These are phyloP conservation scores for Molothrus ater DNA, from an alignment of 2,797 vertebrate species.

Conservation along the genomic window DNA sequence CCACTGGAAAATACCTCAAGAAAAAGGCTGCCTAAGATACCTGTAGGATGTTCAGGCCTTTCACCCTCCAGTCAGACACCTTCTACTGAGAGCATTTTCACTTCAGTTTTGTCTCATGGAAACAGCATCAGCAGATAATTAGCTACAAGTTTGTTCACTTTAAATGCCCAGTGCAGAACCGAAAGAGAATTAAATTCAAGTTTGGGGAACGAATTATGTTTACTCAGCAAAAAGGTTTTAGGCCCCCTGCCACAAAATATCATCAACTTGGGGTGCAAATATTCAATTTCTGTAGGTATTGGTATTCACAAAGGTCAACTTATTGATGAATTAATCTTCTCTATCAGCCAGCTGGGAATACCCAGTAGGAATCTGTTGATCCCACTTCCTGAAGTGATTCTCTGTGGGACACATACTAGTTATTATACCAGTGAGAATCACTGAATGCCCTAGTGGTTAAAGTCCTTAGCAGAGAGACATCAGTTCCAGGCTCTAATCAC, in stretches of 20 bases:
- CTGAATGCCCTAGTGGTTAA: neutral
- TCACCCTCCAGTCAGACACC: neutral
- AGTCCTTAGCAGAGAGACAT: neutral
- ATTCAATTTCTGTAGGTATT: neutral
- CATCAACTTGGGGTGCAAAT: neutral
- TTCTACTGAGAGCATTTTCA: neutral
- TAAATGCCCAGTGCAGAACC: neutral
- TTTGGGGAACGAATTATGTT: neutral
- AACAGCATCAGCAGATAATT: neutral
- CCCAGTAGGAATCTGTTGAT: neutral
- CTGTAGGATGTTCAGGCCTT: neutral
- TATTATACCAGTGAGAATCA: neutral
- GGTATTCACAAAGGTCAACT: neutral
- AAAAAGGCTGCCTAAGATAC: neutral
- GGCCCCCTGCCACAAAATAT: neutral
- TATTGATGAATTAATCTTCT: neutral
- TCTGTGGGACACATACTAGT: neutral
- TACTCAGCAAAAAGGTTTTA: neutral
- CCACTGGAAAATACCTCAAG: neutral
- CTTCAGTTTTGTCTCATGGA: neutral
- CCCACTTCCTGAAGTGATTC: neutral
- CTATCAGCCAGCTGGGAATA: neutral
- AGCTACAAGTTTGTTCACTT: neutral
- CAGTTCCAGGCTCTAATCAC: neutral
- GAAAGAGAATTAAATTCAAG: neutral